phyloP scores from a whole-genome alignment of 2,113 vertebrate species.

The Fregetta grallaria region DNA sequence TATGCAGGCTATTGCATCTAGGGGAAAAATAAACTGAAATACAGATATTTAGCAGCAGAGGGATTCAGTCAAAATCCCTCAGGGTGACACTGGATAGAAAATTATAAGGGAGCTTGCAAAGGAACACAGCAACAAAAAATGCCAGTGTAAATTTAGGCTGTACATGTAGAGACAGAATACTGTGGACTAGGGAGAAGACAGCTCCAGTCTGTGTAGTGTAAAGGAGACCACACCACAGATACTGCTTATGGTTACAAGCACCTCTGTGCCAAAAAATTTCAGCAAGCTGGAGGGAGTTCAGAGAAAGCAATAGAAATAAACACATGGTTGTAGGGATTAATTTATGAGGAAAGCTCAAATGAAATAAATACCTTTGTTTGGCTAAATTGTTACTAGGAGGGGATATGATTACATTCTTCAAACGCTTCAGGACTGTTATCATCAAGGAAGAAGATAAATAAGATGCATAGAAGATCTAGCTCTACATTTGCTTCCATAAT shows the following conservation, averaged over 20 bases:
- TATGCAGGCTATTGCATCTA: background rate
- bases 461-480: background rate
- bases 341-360: background rate
- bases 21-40: background rate
- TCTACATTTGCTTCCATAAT: background rate
- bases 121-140: background rate
- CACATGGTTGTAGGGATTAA: background rate
- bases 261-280: background rate
- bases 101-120: background rate
- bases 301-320: background rate
- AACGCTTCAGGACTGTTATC: background rate
- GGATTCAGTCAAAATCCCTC: background rate
- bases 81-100: background rate
- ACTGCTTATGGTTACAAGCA: background rate
- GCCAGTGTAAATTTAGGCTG: background rate
- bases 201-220: background rate
- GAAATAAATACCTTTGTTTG: background rate
- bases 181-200: background rate
- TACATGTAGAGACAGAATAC: background rate
- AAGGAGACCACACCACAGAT: background rate
- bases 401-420: background rate
- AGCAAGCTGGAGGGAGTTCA: background rate
- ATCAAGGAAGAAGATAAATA: background rate
- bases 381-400: background rate
- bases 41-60: background rate